Base-by-base conservation (phyloP, 2,888 invertebrate genomes). In the Arge pagana region DNA sequence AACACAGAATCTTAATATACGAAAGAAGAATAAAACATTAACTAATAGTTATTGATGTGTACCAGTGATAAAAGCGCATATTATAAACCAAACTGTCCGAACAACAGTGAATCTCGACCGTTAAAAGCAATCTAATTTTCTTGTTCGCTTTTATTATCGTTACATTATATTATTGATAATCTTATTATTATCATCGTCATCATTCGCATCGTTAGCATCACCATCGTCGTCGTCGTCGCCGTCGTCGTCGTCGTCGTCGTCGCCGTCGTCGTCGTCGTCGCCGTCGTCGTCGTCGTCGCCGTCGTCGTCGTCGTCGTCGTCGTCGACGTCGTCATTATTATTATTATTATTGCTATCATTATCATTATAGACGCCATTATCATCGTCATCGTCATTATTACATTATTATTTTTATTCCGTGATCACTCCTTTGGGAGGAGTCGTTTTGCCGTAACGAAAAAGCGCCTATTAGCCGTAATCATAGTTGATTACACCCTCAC, bases 51-150 rank as follows among this genome's bases (percentile, higher is more conserved):
- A 55, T 60, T 54, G 60, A 57, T 64, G 64, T 66, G 62, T 63
- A 69, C 69, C 69, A 68, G 68, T 71, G 71, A 71, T 50, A 51
- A 61, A 59, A 35, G 24, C 31, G 8, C 30, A 43, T 13, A 45
- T 33, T 15, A 45, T 33, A 33, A n/a, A 53, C 61, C 39, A 49
- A 57, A 64, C 70, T 70, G 66, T 69, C 65, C 42, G 54, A 54
- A 54, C 54, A 66, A 64, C 66, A 69, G 64, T 61, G 65, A 69
- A 68, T 67, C 62, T 67, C 64, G 59, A 63, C 60, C 65, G 66
- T 66, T 65, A 62, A 64, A 61, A 33, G 52, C 65, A 67, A 68
- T 67, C 62, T 52, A 54, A 63, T 59, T 36, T 30, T 48, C 45
- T 62, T 63, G 65, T 63, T 56, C 55, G 63, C 58, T 62, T 64